Evolutionary conservation across 2,888 invertebrate genomes (phyloP).

Genomic region (Ochropacha duplaris): DNA sequence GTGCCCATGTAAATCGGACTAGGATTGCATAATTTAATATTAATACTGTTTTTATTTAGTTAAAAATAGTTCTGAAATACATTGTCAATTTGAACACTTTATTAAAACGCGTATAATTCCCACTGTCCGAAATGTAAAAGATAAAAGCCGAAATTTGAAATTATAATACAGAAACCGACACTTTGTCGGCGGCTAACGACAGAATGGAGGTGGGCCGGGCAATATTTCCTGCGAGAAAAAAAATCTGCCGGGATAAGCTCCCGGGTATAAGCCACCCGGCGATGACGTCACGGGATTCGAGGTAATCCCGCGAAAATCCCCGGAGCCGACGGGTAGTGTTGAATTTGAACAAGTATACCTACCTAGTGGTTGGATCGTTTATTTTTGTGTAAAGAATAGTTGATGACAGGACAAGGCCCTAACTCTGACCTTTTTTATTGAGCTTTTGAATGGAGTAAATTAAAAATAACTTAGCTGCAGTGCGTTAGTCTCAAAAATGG

Average conservation of each 20-base stretch:
- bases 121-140: constrained; percentile 1
- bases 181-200: constrained; percentile 22
- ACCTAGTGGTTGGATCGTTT: constrained; percentile 7
- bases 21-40: not conserved
- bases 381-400: not conserved
- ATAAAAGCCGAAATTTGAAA: constrained; percentile 11
- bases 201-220: constrained; percentile 11
- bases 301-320: constrained; percentile 44
- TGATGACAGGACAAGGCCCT: not conserved
- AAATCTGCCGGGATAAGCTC: constrained; percentile 56
- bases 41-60: no score
- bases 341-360: constrained; percentile 41
- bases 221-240: constrained; percentile 52
- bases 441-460: no score
- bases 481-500: no score
- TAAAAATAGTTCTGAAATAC: no score
- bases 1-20: not conserved
- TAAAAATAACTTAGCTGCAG: no score
- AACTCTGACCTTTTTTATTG: no score
- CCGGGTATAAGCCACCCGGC: constrained; percentile 51
- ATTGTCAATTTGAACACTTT: no score
- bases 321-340: constrained; percentile 28
- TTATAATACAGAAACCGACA: constrained; percentile 34
- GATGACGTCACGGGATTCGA: constrained; percentile 54
- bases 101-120: not conserved